phyloP scores from a whole-genome alignment of 64 coral and sea anemone genomes.

The Stichodactyla helianthus region DNA sequence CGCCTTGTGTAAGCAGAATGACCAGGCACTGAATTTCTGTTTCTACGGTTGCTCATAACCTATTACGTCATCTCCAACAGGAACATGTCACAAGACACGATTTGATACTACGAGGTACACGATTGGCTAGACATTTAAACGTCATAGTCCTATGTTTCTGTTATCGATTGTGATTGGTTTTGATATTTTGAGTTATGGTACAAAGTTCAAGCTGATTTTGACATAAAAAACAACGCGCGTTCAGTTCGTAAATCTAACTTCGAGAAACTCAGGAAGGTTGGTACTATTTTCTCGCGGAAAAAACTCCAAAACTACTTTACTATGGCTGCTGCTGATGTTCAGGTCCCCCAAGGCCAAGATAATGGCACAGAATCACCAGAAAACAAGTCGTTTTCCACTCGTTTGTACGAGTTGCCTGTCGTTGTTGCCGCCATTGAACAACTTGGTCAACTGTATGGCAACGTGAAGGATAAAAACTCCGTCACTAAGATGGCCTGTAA shows the following conservation, averaged over 20 bases:
- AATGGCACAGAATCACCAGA: conserved; percentile 28
- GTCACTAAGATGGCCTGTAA: conserved; percentile 80
- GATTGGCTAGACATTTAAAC: background rate
- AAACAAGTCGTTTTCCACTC: conserved; percentile 63
- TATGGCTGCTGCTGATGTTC: conserved; percentile 56
- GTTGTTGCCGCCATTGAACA: conserved; percentile 79
- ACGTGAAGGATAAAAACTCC: conserved; percentile 61
- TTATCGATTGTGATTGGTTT: background rate
- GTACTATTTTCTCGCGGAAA: background rate
- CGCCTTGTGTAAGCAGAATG: background rate
- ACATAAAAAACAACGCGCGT: background rate
- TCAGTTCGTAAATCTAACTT: background rate
- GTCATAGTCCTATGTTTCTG: background rate
- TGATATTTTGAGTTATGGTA: background rate
- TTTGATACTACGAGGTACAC: background rate
- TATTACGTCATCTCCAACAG: background rate
- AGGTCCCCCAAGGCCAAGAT: conserved; percentile 6
- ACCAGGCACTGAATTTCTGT: background rate
- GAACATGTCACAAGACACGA: background rate
- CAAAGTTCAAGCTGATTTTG: background rate
- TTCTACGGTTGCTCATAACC: background rate
- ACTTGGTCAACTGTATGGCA: conserved; percentile 70
- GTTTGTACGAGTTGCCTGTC: conserved; percentile 76
- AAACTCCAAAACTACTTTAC: background rate
- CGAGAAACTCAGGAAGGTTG: background rate